phyloP scores from a whole-genome alignment of 2,888 invertebrate species.

The Drosophila macrospina region DNA sequence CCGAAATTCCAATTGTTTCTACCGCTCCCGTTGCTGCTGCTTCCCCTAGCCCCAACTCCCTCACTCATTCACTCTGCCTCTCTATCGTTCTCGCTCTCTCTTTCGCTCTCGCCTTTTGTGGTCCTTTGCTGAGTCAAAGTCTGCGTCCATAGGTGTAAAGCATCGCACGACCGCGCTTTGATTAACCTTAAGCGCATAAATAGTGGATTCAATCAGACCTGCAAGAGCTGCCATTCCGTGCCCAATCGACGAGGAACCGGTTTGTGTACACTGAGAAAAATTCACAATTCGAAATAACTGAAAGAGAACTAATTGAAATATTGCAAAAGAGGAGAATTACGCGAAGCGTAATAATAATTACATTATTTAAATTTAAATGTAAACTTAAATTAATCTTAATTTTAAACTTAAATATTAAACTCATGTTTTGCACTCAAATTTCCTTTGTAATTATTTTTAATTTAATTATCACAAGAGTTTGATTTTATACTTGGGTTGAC shows the following conservation, averaged over 20 bases:
- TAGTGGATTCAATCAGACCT: slow-evolving; percentile 82
- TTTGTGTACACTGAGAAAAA: slow-evolving; percentile 42
- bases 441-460: no score
- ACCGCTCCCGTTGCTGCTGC: slow-evolving; percentile 40
- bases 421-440: no score
- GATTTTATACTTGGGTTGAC: no score
- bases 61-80: not conserved
- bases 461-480: no score
- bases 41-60: slow-evolving; percentile 17
- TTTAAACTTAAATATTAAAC: no score
- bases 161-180: slow-evolving; percentile 79
- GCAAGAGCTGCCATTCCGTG: slow-evolving; percentile 60
- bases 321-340: no score
- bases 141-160: slow-evolving; percentile 67
- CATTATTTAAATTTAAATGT: no score
- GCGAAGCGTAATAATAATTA: no score
- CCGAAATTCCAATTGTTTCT: slow-evolving; percentile 80
- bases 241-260: slow-evolving; percentile 62
- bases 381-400: no score
- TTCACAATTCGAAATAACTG: no score
- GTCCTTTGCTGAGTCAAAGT: slow-evolving; percentile 25
- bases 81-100: not conserved
- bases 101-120: slow-evolving; percentile 10
- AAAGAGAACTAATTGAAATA: no score
- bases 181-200: slow-evolving; percentile 83